Base-by-base conservation (phyloP, 2,113 vertebrate genomes). In the Crotalus horridus region DNA sequence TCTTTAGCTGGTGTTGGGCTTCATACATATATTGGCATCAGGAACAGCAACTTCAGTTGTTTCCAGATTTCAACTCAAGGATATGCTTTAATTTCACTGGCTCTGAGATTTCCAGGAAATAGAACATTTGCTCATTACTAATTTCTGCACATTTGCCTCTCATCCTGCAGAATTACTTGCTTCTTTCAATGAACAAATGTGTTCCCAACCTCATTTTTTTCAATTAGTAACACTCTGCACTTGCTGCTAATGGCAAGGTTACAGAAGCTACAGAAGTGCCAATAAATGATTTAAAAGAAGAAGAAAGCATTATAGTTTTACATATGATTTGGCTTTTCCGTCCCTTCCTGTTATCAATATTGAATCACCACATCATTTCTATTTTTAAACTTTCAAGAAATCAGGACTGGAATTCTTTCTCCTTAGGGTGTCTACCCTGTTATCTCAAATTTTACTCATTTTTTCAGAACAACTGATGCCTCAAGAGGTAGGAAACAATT, bases 371-470 rank as follows among this genome's bases (percentile, higher is more conserved):
- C 55, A 64, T 43, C 17, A 92, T 87, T 93, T 74, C 85, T 74
- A 92, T 93, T 23, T 92, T 95, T 85, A 93, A 92, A 93, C 88
- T 94, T 96, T 95, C 81, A 93, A n/a, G 54, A 96, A 94, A 94
- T 90, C 91, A 59, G 13, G 24, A 81, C 1, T 95, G 26, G 53
- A 96, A 90, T 23, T 61, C 21, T 88, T 93, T 92, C 87, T 23
- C 91, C 94, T 96, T 87, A n/a, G 55, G 90, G 48, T 95, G 94
- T 95, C 54, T 15, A 95, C 86, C 58, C 90, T 96, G 93, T 95
- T 96, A 95, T 87, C 59, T 91, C 91, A 48, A 43, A 95, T 96
- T 92, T 96, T 93, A 23, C 64, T 96, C 94, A 96, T 1, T 64
- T 95, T 95, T 55, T 91, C 89, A 93, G 92, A 87, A 81, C 11